A percentile compares a stretch with the other conserved stretches of the same genome.
Conservation (phyloP, 92 coral and sea anemone genomes). For the Chrysogorgia sp. region DNA sequence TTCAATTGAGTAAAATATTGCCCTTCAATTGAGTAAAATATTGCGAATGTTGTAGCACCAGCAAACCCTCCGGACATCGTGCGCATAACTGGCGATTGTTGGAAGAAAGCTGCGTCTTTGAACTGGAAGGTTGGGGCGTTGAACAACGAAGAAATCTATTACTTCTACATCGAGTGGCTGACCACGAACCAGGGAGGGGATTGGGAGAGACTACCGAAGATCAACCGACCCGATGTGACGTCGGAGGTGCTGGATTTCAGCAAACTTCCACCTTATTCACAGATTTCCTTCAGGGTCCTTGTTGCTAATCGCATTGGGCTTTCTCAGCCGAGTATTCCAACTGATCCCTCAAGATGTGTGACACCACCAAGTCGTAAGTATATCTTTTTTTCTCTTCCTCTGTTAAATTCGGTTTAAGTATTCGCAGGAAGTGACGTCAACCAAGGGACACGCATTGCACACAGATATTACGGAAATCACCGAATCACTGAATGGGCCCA, state of each 20-base stretch:
- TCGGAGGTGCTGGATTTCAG: constrained; percentile 1
- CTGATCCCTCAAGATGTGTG: constrained; percentile 10
- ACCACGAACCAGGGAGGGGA: not conserved
- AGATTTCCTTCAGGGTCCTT: constrained; percentile 32
- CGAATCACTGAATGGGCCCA: too few species aligned
- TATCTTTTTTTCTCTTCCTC: too few species aligned
- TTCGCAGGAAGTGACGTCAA: not conserved
- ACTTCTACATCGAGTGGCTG: constrained; percentile 20
- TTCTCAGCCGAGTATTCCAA: constrained; percentile 8
- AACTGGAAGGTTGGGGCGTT: constrained; percentile 9
- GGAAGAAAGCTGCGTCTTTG: not conserved
- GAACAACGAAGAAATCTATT: constrained; percentile 30
- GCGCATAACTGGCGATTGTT: not conserved
- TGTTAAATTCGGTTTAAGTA: not conserved
- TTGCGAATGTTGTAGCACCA: constrained; percentile 1
- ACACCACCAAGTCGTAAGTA: constrained; percentile 28
- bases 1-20: too few species aligned
- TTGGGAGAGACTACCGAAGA: constrained; percentile 11
- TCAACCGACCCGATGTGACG: not conserved
- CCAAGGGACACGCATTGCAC: too few species aligned
- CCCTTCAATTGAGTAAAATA: too few species aligned
- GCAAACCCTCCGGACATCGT: constrained; percentile 36
- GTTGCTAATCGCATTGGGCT: constrained; percentile 24
- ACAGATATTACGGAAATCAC: too few species aligned
- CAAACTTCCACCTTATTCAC: constrained; percentile 25